Evolutionary conservation across 2,797 vertebrate genomes (phyloP).

Genomic region (Liasis olivaceus): DNA sequence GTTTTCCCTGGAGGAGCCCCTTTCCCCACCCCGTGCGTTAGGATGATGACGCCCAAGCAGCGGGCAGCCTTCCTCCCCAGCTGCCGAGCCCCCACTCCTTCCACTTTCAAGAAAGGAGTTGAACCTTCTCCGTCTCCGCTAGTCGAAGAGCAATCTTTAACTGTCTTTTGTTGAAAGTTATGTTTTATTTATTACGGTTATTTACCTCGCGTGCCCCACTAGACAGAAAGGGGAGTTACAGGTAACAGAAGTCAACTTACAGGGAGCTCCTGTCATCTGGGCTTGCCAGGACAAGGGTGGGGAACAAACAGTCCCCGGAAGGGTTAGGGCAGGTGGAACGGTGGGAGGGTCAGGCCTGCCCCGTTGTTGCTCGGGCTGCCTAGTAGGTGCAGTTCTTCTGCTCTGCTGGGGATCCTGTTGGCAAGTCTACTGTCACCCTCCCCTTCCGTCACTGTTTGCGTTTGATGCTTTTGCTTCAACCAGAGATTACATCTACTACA

Average conservation of each 20-base stretch:
- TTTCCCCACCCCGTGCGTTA: too few relatives aligned
- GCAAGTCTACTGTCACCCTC: not conserved
- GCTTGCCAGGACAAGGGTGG: too few relatives aligned
- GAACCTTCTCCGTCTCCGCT: not conserved
- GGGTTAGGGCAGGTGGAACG: not conserved
- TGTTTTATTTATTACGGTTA: not conserved
- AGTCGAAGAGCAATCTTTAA: not conserved
- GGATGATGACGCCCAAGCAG: too few relatives aligned
- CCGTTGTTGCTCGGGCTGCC: not conserved
- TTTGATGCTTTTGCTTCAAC: not conserved
- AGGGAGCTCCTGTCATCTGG: not conserved
- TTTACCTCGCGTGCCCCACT: not conserved
- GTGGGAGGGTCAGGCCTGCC: not conserved
- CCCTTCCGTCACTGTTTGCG: not conserved
- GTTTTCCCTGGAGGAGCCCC: not conserved
- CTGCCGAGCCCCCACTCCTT: not conserved
- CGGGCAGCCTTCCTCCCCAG: not conserved
- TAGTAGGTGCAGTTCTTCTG: too few relatives aligned
- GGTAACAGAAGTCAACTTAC: not conserved
- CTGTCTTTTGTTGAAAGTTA: not conserved
- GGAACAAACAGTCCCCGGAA: too few relatives aligned
- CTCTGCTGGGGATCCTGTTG: not conserved
- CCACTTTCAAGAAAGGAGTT: not conserved
- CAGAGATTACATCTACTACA: conserved; percentile 96
- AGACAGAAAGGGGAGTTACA: not conserved